Evolutionary conservation across 1,140 invertebrate genomes (phyloP).

Genomic region (Penaeus vannamei): DNA sequence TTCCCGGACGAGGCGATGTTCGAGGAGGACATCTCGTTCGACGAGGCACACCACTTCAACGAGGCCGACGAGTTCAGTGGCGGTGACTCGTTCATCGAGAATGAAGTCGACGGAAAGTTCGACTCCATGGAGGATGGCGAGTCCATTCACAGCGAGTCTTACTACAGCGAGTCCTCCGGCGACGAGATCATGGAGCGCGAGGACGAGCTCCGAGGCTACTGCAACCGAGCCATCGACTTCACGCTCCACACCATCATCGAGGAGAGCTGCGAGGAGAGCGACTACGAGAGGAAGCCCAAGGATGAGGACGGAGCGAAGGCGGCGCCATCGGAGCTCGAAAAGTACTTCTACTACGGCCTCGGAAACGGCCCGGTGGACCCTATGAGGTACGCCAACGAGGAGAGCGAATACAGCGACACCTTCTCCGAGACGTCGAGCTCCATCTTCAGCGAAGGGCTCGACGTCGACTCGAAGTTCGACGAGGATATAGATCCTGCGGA

Average conservation of each 20-base stretch:
- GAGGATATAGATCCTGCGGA: slow-evolving; percentile 77
- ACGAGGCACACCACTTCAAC: slow-evolving; percentile 48
- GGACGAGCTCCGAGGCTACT: slow-evolving; percentile 84
- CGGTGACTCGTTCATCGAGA: slow-evolving; percentile 56
- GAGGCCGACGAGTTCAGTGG: slow-evolving; percentile 59
- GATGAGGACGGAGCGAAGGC: slow-evolving; percentile 71
- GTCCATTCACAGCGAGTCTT: slow-evolving; percentile 69
- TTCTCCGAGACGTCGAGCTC: slow-evolving; percentile 88
- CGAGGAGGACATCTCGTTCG: slow-evolving; percentile 59
- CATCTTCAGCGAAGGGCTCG: slow-evolving; percentile 84
- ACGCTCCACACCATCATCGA: slow-evolving; percentile 94
- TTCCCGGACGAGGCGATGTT: slow-evolving; percentile 55
- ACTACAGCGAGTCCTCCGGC: slow-evolving; percentile 69
- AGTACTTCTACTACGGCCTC: slow-evolving; percentile 91
- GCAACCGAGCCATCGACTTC: slow-evolving; percentile 83
- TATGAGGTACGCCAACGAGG: slow-evolving; percentile 70
- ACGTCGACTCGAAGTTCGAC: slow-evolving; percentile 68
- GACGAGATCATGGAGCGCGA: slow-evolving; percentile 79
- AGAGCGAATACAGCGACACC: slow-evolving; percentile 76
- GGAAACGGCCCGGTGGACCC: slow-evolving; percentile 76
- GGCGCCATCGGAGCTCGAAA: slow-evolving; percentile 85
- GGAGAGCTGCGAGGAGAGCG: slow-evolving; percentile 89
- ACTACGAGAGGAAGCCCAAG: slow-evolving; percentile 80
- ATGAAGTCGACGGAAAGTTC: slow-evolving; percentile 60
- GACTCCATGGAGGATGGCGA: slow-evolving; percentile 69